A percentile compares a stretch with the other conserved stretches of the same genome.
These are phyloP conservation scores for Standfussiana lucernea DNA, from an alignment of 2,888 invertebrate genomes.

Conservation along the genomic window DNA sequence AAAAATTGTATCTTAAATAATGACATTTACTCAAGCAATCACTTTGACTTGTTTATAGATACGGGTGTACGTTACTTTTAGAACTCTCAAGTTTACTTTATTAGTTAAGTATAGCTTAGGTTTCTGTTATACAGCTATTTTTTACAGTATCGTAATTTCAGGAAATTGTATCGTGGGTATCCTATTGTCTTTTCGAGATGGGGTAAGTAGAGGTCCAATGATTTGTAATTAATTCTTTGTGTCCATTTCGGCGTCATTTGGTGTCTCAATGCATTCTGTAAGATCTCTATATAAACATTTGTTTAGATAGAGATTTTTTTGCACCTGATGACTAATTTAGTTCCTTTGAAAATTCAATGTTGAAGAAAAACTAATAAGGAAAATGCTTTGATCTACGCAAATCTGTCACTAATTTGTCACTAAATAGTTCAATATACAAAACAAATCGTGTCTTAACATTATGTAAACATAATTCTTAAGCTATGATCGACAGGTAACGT, in stretches of 20 bases:
- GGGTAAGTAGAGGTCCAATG: neutral
- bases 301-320: too few species aligned
- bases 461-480: conserved; percentile 1
- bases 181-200: neutral
- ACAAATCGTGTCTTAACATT: neutral
- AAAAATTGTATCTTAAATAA: too few species aligned
- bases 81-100: conserved; percentile 38
- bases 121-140: conserved; percentile 14
- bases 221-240: neutral
- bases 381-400: conserved; percentile 23
- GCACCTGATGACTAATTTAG: neutral
- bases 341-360: neutral
- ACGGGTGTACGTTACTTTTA: conserved; percentile 9
- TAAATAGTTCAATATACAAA: neutral
- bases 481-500: conserved; percentile 22
- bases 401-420: conserved; percentile 24
- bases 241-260: too few species aligned
- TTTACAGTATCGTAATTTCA: conserved; percentile 12
- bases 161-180: conserved; percentile 21
- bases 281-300: too few species aligned
- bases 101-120: conserved; percentile 39
- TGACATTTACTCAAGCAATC: too few species aligned
- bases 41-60: too few species aligned
- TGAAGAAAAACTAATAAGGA: neutral
- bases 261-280: too few species aligned